These are phyloP conservation scores for Thunnus maccoyii DNA, from an alignment of 2,113 vertebrate species.

Conservation along the genomic window DNA sequence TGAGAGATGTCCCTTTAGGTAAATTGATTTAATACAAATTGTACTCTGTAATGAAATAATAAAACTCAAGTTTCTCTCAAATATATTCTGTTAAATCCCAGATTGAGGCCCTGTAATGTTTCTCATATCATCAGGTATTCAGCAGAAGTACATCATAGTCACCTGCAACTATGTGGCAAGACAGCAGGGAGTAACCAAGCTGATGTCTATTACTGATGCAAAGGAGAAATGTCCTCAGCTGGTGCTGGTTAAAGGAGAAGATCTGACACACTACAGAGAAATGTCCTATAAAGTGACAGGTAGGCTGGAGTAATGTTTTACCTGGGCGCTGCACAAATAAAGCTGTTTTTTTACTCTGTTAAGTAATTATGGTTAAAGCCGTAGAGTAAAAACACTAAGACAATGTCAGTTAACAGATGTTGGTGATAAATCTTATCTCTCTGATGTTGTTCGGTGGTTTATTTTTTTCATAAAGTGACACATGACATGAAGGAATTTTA, in stretches of 20 bases:
- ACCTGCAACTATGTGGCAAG: slow-evolving; percentile 95
- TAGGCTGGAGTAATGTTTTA: slow-evolving; percentile 53
- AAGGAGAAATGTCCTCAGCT: slow-evolving; percentile 91
- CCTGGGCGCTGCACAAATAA: neutral
- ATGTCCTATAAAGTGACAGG: slow-evolving; percentile 93
- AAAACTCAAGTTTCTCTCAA: neutral
- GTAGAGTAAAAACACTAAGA: no score
- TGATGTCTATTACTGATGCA: slow-evolving; percentile 88
- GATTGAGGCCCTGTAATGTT: neutral
- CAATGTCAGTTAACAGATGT: no score
- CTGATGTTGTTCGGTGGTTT: no score
- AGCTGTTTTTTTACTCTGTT: neutral
- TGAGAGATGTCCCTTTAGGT: slow-evolving; percentile 91
- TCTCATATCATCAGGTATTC: slow-evolving; percentile 84
- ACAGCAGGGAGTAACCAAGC: slow-evolving; percentile 87
- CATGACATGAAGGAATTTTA: no score
- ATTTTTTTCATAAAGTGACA: no score
- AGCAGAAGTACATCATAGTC: slow-evolving; percentile 90
- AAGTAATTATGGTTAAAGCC: no score
- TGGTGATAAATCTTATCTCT: no score
- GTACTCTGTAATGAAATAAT: neutral
- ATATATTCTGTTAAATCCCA: neutral
- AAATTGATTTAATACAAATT: slow-evolving; percentile 18
- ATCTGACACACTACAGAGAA: slow-evolving; percentile 92
- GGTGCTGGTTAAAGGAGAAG: slow-evolving; percentile 92